These are phyloP conservation scores for Sandelia bainsii DNA, from an alignment of 2,797 vertebrate species.

Conservation along the genomic window DNA sequence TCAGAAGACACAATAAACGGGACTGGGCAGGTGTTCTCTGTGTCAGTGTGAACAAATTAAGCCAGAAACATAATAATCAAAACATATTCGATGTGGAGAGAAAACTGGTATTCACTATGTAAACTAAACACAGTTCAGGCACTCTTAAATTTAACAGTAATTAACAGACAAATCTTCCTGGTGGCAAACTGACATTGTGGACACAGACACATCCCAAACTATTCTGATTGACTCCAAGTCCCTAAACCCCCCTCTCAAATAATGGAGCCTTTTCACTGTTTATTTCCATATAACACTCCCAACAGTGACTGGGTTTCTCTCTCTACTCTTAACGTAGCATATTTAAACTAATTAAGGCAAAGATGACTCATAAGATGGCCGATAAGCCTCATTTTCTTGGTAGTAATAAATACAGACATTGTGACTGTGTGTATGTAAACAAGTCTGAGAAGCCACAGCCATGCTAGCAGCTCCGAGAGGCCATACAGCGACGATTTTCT, in stretches of 20 bases:
- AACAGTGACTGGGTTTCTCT: background rate
- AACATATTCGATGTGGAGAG: background rate
- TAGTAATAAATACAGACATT: no score
- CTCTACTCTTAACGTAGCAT: background rate
- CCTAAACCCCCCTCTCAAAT: conserved; percentile 8
- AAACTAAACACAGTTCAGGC: background rate
- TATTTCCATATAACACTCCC: conserved; percentile 7
- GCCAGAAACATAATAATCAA: conserved; percentile 14
- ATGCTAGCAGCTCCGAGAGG: no score
- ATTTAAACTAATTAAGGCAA: conserved; percentile 1
- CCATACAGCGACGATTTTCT: no score
- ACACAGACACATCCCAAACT: conserved; percentile 25
- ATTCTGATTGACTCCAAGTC: conserved; percentile 6
- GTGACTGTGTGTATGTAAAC: no score
- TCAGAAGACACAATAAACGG: conserved; percentile 22
- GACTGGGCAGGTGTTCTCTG: conserved; percentile 17
- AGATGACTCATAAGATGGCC: no score
- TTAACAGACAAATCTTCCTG: conserved; percentile 37
- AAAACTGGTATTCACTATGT: background rate
- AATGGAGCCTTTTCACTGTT: background rate
- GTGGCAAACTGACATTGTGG: conserved; percentile 3
- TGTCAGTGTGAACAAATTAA: conserved; percentile 34
- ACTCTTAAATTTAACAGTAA: conserved; percentile 3
- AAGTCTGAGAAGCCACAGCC: no score
- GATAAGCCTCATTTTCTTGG: no score